Evolutionary conservation across 2,888 invertebrate genomes (phyloP).

Genomic region (Orchesella flavescens): DNA sequence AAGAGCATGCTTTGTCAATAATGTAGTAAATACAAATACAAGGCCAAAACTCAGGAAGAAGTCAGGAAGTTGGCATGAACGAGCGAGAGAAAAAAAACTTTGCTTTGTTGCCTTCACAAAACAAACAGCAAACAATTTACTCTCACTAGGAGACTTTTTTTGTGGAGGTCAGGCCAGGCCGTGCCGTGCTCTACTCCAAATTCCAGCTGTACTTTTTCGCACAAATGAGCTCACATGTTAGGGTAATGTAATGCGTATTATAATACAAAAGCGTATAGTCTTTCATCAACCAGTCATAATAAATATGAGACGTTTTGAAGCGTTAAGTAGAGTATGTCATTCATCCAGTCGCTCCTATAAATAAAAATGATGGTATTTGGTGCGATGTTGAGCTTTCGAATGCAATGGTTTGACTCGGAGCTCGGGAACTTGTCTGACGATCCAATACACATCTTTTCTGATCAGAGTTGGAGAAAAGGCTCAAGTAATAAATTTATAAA

Average conservation of each 20-base stretch:
- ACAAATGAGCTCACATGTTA: not conserved
- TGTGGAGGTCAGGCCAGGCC: slow-evolving; percentile 43
- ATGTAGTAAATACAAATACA: too few species aligned
- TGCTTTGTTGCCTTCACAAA: too few species aligned
- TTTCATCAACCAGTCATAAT: not conserved
- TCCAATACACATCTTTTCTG: slow-evolving; percentile 52
- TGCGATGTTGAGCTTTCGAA: slow-evolving; percentile 26
- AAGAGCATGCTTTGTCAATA: too few species aligned
- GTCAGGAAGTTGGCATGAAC: too few species aligned
- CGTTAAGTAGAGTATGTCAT: slow-evolving; percentile 48
- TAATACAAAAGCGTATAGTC: not conserved
- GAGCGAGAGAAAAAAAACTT: too few species aligned
- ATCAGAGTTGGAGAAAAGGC: slow-evolving; percentile 32
- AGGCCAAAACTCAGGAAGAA: too few species aligned
- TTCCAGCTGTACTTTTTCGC: slow-evolving; percentile 9
- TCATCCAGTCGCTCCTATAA: not conserved
- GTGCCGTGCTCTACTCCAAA: slow-evolving; percentile 37
- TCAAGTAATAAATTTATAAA: not conserved
- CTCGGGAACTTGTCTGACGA: slow-evolving; percentile 46
- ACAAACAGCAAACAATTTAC: too few species aligned
- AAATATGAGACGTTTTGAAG: not conserved
- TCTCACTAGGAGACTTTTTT: too few species aligned
- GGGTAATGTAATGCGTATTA: too few species aligned
- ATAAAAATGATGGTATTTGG: too few species aligned
- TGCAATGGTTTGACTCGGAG: slow-evolving; percentile 34